Evolutionary conservation across 2,888 invertebrate genomes (phyloP).

Genomic region (Yponomeuta plumbellus): DNA sequence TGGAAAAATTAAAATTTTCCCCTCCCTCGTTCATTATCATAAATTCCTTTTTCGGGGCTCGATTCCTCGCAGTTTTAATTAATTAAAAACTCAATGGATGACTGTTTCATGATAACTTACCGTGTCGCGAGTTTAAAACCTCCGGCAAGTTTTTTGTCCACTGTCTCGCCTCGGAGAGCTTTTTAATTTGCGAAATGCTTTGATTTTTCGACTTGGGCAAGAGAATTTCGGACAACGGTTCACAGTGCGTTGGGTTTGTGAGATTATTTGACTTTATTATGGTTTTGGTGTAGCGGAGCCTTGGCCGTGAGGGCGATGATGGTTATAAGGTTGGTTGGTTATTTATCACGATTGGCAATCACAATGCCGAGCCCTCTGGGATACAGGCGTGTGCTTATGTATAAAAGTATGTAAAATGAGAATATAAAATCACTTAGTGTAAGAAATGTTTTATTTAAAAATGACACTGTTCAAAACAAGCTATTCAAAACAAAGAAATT

Average conservation of each 20-base stretch:
- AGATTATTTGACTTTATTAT: not conserved
- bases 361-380: too few species aligned
- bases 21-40: slow-evolving; percentile 37
- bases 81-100: slow-evolving; percentile 36
- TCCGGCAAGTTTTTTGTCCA: slow-evolving; percentile 5
- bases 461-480: too few species aligned
- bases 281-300: not conserved
- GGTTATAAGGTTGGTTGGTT: not conserved
- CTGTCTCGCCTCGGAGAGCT: not conserved
- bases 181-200: slow-evolving; percentile 9
- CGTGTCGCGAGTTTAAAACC: slow-evolving; percentile 13
- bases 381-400: too few species aligned
- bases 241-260: not conserved
- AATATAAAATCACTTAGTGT: too few species aligned
- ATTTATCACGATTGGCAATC: not conserved
- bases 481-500: too few species aligned
- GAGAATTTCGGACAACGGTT: not conserved
- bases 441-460: too few species aligned
- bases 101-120: slow-evolving; percentile 17
- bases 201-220: not conserved
- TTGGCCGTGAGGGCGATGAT: not conserved
- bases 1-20: slow-evolving; percentile 28
- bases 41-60: slow-evolving; percentile 32
- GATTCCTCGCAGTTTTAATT: slow-evolving; percentile 37
- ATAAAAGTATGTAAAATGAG: too few species aligned